Evolutionary conservation across 53 echinoderm and acorn worm species (phyloP), one percentile per base, ranked within the genome.

Genomic region (Paracentrotus lividus): DNA sequence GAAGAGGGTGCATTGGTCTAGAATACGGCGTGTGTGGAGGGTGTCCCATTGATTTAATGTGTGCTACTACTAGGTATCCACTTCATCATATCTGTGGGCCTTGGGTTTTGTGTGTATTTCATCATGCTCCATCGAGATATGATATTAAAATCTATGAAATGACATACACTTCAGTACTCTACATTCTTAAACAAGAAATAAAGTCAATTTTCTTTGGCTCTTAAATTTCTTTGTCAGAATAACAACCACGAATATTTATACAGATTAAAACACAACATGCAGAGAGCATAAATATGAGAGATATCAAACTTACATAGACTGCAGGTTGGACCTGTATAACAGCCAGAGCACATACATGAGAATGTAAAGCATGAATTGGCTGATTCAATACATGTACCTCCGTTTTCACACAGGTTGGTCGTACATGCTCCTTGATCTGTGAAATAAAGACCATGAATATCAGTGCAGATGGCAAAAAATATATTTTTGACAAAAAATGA

Each of bases 361-460:
- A 90, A 95, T 32, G 88, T 91, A 14, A 93, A 60, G 77, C 96
- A 96, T 31, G 76, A 93, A 3, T 56, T 56, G 14, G 68, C n/a
- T 5, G 77, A 88, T 24, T 92, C 88, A 24, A 77, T 44, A 75
- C 97, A 97, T 21, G 66, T 58, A 29, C 97, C 97, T 49, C 94
- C 96, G 90, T 97, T 97, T 43, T 94, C 94, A 88, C 97, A 97
- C 27, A 94, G 95, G 90, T 95, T 94, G 23, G 84, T 92, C 8
- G 77, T 34, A 21, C 96, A 96, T 21, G 91, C 96, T 24, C 93
- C 64, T 20, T 90, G 42, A 47, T 85, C 85, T 85, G 51, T 51
- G 43, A 12, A 13, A 49, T 9, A 7, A 26, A 45, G 24, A 21
- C 34, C 36, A 6, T 15, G 32, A 72, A 72, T 10, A 64, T 29